Conservation (phyloP, 2,888 invertebrate species). For the Habrosyne pyritoides region DNA sequence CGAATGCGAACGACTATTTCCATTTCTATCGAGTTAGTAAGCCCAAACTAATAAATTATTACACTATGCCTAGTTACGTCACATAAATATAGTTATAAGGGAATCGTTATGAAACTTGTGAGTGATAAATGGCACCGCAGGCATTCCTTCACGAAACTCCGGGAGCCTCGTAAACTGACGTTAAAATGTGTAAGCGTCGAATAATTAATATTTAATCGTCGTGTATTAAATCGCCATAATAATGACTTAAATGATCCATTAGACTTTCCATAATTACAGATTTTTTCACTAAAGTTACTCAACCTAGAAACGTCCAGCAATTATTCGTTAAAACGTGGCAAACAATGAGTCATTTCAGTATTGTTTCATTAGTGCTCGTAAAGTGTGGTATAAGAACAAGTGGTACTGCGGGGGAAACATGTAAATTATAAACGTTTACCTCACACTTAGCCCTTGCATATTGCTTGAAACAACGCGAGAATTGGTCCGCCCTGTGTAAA, state of each 20-base stretch:
- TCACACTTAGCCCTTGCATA: slow-evolving; percentile 51
- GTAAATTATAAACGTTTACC: slow-evolving; percentile 47
- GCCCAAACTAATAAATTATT: slow-evolving; percentile 64
- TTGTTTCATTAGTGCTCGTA: slow-evolving; percentile 10
- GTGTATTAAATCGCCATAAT: neutral
- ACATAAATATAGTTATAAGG: slow-evolving; percentile 25
- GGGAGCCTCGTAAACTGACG: slow-evolving; percentile 30
- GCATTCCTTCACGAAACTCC: slow-evolving; percentile 40
- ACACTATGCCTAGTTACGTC: slow-evolving; percentile 32
- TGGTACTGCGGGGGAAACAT: slow-evolving; percentile 37
- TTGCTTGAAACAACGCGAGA: slow-evolving; percentile 65
- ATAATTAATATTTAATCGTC: slow-evolving; percentile 8
- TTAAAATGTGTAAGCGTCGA: slow-evolving; percentile 23
- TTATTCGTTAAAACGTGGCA: neutral
- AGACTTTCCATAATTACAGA: neutral
- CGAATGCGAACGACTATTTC: slow-evolving; percentile 71
- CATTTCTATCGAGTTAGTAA: slow-evolving; percentile 72
- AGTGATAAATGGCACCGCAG: slow-evolving; percentile 54
- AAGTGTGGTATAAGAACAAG: neutral
- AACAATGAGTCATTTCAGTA: neutral
- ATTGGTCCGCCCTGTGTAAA: slow-evolving; percentile 63
- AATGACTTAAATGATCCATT: neutral
- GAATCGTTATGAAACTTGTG: slow-evolving; percentile 54
- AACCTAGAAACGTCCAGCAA: neutral
- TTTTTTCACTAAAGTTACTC: neutral